Evolutionary conservation across 2,888 invertebrate genomes (phyloP).

Genomic region (Tipula confusa): DNA sequence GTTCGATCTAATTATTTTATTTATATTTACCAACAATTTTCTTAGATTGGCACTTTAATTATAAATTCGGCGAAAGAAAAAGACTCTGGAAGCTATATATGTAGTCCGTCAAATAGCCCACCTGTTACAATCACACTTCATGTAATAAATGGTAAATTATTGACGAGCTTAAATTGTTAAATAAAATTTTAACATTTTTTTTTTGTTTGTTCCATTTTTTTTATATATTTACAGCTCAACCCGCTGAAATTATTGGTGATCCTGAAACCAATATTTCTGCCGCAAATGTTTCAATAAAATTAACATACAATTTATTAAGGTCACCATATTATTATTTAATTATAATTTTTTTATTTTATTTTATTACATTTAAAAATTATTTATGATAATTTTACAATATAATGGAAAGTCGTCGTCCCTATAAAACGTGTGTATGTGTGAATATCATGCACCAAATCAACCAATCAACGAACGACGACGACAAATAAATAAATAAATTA

Average conservation of each 20-base stretch:
- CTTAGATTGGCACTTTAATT: constrained; percentile 48
- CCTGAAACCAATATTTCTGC: constrained; percentile 16
- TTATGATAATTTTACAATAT: not conserved
- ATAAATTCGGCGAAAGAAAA: constrained; percentile 48
- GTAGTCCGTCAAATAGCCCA: constrained; percentile 88
- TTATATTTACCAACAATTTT: too few relatives aligned
- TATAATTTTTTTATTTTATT: constrained; percentile 3
- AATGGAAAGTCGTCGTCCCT: not conserved
- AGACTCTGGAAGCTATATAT: constrained; percentile 77
- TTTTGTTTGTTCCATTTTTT: not conserved
- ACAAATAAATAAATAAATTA: not conserved
- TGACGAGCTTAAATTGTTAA: not conserved
- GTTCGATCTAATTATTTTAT: constrained; percentile 36
- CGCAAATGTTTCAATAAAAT: not conserved
- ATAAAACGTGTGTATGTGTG: not conserved
- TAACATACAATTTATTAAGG: not conserved
- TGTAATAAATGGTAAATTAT: constrained; percentile 77
- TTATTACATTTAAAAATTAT: constrained; percentile 3
- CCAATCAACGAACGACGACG: not conserved
- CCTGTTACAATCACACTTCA: constrained; percentile 84
- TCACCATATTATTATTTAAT: not conserved
- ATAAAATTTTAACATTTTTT: not conserved
- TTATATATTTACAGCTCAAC: constrained; percentile 20
- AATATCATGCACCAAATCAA: not conserved
- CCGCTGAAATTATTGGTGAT: constrained; percentile 27